Evolutionary conservation across 2,888 invertebrate genomes (phyloP).

Genomic region (Athrips mouffetella): DNA sequence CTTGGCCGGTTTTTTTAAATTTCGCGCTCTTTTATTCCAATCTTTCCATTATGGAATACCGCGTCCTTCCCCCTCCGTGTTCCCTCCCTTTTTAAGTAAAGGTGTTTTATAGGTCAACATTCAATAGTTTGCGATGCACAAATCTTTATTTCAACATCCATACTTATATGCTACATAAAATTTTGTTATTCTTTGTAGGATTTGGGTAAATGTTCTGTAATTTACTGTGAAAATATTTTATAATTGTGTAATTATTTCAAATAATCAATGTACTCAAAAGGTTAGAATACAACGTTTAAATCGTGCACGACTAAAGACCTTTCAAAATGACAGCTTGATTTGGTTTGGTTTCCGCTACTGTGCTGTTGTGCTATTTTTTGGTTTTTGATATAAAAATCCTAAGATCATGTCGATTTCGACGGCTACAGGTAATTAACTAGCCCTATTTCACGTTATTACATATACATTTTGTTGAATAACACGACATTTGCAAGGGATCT

Average conservation of each 20-base stretch:
- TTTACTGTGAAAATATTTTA: not conserved
- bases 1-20: conserved; percentile 35
- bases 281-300: conserved; percentile 29
- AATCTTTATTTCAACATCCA: not conserved
- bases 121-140: not conserved
- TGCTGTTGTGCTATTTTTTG: conserved; percentile 76
- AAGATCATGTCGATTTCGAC: conserved; percentile 73
- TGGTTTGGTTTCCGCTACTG: conserved; percentile 79
- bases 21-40: conserved; percentile 45
- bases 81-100: conserved; percentile 54
- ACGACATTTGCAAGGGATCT: conserved; percentile 55
- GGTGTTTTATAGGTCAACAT: conserved; percentile 47
- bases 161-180: not conserved
- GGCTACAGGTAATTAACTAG: conserved; percentile 66
- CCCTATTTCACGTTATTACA: conserved; percentile 34
- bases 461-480: conserved; percentile 31
- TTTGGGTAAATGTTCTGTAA: not conserved
- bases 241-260: not conserved
- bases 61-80: conserved; percentile 65
- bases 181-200: too few species aligned
- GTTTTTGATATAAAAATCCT: conserved; percentile 62
- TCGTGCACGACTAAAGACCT: conserved; percentile 59
- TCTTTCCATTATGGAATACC: conserved; percentile 50
- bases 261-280: not conserved
- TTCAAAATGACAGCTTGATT: conserved; percentile 76